phyloP scores from a whole-genome alignment of 2,888 invertebrate species.

The Apamea sordens region DNA sequence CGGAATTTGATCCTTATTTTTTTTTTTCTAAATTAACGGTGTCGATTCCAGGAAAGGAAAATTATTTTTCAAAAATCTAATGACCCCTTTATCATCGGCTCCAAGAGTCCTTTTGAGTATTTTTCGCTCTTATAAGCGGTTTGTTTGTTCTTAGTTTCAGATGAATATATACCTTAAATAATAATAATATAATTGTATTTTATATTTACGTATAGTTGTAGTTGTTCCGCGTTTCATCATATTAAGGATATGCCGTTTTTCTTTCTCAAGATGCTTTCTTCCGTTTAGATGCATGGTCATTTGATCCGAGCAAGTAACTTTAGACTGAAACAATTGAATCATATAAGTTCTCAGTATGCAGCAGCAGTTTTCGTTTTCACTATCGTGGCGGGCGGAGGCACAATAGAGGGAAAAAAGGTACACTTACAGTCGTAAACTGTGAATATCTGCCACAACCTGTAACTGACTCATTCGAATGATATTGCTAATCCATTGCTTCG shows the following conservation, averaged over 20 bases:
- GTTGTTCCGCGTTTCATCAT: constrained; percentile 78
- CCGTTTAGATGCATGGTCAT: constrained; percentile 91
- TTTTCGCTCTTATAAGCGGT: background rate
- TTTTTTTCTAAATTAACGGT: background rate
- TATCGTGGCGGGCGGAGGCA: background rate
- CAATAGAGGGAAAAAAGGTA: background rate
- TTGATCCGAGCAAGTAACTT: constrained; percentile 90
- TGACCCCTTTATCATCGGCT: background rate
- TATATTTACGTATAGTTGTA: constrained; percentile 27
- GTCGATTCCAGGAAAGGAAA: background rate
- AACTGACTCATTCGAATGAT: background rate
- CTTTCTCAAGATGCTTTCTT: constrained; percentile 89
- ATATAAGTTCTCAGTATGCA: background rate
- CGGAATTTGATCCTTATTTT: background rate
- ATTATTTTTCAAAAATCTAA: background rate
- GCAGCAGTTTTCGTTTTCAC: background rate
- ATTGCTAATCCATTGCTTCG: background rate
- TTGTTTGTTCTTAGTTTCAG: background rate
- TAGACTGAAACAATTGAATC: constrained; percentile 75
- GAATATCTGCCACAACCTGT: background rate
- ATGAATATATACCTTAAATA: background rate
- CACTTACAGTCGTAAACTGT: background rate
- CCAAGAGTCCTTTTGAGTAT: too few species aligned
- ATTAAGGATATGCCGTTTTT: constrained; percentile 84
- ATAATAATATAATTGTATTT: constrained; percentile 3